phyloP scores from a whole-genome alignment of 2,888 invertebrate genomes.

The Stenodema calcarata region DNA sequence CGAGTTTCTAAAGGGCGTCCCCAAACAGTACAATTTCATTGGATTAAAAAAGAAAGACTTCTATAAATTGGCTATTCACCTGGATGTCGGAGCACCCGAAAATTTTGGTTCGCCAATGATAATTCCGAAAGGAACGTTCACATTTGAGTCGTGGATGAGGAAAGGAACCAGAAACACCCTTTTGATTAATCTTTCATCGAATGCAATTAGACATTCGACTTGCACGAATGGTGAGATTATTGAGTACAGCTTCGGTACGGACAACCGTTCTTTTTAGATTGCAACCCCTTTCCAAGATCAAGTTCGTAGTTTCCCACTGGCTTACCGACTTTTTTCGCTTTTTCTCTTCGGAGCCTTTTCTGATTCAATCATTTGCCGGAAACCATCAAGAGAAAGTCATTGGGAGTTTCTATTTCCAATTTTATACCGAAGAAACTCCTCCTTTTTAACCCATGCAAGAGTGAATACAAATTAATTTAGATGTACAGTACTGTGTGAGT shows the following conservation, averaged over 20 bases:
- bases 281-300: not conserved
- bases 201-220: conserved; percentile 16
- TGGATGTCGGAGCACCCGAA: too few relatives aligned
- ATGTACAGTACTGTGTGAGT: too few relatives aligned
- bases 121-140: too few relatives aligned
- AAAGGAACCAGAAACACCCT: not conserved
- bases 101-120: too few relatives aligned
- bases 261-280: not conserved
- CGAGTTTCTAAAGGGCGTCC: too few relatives aligned
- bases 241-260: not conserved
- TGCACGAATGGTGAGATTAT: conserved; percentile 25
- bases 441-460: too few relatives aligned
- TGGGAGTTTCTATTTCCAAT: not conserved
- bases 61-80: not conserved
- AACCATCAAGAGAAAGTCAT: not conserved
- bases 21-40: too few relatives aligned
- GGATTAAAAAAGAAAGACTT: not conserved
- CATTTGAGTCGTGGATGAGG: not conserved
- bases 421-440: not conserved
- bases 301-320: not conserved
- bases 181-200: not conserved
- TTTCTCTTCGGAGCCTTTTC: not conserved
- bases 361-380: not conserved
- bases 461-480: too few relatives aligned
- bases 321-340: not conserved